Percentiles rank a stretch among this genome's conserved stretches.
These are phyloP conservation scores for Lithophane semibrunnea DNA, from an alignment of 2,888 invertebrate species.

Conservation along the genomic window DNA sequence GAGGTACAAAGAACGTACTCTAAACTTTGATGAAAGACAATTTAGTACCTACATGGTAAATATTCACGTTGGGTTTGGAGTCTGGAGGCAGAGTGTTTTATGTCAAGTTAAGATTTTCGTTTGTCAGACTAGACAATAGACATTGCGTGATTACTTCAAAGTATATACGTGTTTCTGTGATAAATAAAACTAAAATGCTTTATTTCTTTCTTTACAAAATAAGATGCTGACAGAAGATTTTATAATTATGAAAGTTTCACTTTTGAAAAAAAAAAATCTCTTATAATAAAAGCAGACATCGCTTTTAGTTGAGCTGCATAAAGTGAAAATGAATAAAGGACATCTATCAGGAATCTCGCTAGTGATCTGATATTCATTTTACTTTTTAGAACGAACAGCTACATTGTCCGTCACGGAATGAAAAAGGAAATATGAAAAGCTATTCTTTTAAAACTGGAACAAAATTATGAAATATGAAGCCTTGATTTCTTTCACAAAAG, in stretches of 20 bases:
- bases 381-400: conserved; percentile 37
- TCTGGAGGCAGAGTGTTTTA: neutral
- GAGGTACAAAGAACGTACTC: conserved; percentile 48
- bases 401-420: conserved; percentile 28
- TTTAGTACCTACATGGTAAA: conserved; percentile 37
- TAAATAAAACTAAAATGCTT: neutral
- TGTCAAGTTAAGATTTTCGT: neutral
- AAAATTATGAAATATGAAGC: conserved; percentile 9
- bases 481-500: conserved; percentile 8
- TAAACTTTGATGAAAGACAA: conserved; percentile 47
- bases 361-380: conserved; percentile 51
- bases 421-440: conserved; percentile 40
- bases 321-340: conserved; percentile 61
- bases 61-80: conserved; percentile 24
- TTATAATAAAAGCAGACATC: neutral
- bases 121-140: neutral
- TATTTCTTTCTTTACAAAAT: neutral
- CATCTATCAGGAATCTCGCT: conserved; percentile 41
- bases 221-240: neutral
- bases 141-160: neutral
- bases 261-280: conserved; percentile 2
- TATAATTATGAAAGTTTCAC: neutral
- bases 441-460: conserved; percentile 35
- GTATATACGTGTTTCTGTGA: neutral
- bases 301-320: conserved; percentile 29